phyloP scores from a whole-genome alignment of 1,140 invertebrate genomes.

The Eurosta solidaginis region DNA sequence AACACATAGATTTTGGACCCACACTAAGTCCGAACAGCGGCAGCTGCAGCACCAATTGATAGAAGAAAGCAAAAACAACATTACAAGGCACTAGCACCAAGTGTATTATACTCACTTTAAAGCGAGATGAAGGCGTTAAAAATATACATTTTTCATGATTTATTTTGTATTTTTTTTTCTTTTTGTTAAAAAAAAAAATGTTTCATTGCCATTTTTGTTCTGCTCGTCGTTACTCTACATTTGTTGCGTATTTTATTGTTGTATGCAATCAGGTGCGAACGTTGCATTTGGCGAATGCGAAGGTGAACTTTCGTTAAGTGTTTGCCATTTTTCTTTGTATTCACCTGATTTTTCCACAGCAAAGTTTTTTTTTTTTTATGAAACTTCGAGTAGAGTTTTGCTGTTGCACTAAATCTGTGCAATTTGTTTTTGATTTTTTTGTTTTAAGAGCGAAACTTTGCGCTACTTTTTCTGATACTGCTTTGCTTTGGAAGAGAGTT shows the following conservation, averaged over 20 bases:
- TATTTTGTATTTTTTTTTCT: neutral
- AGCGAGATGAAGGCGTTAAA: neutral
- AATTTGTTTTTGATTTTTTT: no score
- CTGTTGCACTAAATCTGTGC: slow-evolving; percentile 5
- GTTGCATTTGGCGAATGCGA: neutral
- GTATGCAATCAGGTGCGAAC: slow-evolving; percentile 16
- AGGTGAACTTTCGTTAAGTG: slow-evolving; percentile 3
- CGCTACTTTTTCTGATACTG: neutral
- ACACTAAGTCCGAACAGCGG: no score
- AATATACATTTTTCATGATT: neutral
- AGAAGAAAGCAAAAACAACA: neutral
- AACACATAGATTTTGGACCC: slow-evolving; percentile 2
- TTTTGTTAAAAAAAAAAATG: neutral
- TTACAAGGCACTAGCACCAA: neutral
- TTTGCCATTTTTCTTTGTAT: slow-evolving; percentile 5
- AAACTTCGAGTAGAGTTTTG: neutral
- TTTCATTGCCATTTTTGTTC: neutral
- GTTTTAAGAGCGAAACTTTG: neutral
- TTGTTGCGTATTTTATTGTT: neutral
- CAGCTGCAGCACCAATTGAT: neutral
- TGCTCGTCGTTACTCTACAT: neutral
- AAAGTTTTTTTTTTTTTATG: neutral
- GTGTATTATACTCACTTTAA: neutral
- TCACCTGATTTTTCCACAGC: no score
- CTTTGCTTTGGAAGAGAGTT: neutral